phyloP scores from a whole-genome alignment of 2,113 vertebrate genomes.

The Rhinoderma darwinii region DNA sequence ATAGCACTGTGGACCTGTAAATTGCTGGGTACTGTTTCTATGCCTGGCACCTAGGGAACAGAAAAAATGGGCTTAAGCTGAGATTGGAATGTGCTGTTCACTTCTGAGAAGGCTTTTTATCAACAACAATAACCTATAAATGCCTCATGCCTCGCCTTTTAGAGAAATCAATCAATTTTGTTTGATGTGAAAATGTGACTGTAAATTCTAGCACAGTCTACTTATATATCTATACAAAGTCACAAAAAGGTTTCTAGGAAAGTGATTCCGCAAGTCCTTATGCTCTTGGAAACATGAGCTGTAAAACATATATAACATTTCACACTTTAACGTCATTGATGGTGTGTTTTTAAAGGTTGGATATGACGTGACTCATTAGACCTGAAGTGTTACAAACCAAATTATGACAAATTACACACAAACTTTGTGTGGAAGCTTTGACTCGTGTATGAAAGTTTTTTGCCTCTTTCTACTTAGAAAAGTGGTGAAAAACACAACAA shows the following conservation, averaged over 20 bases:
- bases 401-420: background rate
- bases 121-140: background rate
- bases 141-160: background rate
- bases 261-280: background rate
- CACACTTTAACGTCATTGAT: background rate
- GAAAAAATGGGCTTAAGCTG: background rate
- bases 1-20: background rate
- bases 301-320: background rate
- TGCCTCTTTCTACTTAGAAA: no score
- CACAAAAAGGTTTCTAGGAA: background rate
- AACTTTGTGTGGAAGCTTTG: background rate
- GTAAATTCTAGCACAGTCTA: background rate
- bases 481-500: no score
- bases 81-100: background rate
- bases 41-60: background rate
- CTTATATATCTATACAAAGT: background rate
- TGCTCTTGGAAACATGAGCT: background rate
- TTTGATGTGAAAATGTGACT: background rate
- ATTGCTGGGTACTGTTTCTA: background rate
- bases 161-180: background rate
- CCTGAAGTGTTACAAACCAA: background rate
- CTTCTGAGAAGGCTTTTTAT: background rate
- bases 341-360: background rate
- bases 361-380: conserved; percentile 7
- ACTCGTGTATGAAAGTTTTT: background rate